Conservation (phyloP, 1,140 invertebrate species). For the Daktulosphaira vitifoliae region DNA sequence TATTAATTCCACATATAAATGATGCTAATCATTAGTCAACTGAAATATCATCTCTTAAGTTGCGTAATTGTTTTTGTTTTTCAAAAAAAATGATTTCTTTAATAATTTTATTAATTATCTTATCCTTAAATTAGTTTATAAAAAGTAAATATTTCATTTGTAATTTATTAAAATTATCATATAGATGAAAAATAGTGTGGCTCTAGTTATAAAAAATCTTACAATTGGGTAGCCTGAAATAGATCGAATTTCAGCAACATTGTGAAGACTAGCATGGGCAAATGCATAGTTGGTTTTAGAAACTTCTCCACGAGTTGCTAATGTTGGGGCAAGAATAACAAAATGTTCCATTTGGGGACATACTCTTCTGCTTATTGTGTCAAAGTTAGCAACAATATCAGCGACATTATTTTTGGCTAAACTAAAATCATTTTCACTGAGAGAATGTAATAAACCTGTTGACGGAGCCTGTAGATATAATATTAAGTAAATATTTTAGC, state of each 20-base stretch:
- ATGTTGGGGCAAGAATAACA: constrained; percentile 76
- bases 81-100: too few relatives aligned
- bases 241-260: background rate
- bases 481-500: too few relatives aligned
- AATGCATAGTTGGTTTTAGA: constrained; percentile 14
- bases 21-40: too few relatives aligned
- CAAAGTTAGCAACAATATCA: constrained; percentile 55
- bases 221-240: constrained; percentile 8
- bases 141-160: too few relatives aligned
- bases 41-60: too few relatives aligned
- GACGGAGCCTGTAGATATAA: background rate
- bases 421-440: constrained; percentile 1
- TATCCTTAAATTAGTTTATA: too few relatives aligned
- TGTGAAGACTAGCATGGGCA: background rate
- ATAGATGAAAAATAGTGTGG: too few relatives aligned
- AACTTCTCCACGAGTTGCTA: constrained; percentile 2
- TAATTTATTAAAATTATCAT: too few relatives aligned
- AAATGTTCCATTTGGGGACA: constrained; percentile 80
- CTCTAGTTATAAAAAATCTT: too few relatives aligned
- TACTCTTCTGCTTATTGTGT: constrained; percentile 59
- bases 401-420: background rate
- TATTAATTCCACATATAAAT: too few relatives aligned
- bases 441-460: background rate
- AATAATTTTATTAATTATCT: too few relatives aligned
- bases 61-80: too few relatives aligned